Evolutionary conservation across 1,140 invertebrate genomes (phyloP).

Genomic region (Pissodes strobi): DNA sequence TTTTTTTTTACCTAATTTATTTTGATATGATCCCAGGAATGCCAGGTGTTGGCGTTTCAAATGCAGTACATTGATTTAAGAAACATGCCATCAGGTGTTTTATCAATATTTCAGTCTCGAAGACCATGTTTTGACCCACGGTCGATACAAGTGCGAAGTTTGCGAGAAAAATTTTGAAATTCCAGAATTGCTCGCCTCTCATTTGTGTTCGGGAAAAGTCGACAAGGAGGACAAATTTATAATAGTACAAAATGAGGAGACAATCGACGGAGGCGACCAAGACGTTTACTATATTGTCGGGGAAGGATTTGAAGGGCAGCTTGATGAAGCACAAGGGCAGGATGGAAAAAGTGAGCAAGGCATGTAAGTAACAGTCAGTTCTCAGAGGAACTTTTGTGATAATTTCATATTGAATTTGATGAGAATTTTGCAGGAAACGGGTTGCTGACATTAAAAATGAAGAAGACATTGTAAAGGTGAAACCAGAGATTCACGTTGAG

Average conservation of each 20-base stretch:
- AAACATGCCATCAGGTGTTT: not conserved
- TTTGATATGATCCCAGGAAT: too few relatives aligned
- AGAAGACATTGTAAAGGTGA: not conserved
- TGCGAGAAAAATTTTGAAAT: slow-evolving; percentile 40
- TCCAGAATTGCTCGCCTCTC: slow-evolving; percentile 23
- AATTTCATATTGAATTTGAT: too few relatives aligned
- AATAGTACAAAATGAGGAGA: slow-evolving; percentile 5
- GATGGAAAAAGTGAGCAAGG: slow-evolving; percentile 3
- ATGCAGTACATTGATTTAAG: not conserved
- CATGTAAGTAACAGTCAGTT: not conserved
- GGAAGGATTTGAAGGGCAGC: not conserved
- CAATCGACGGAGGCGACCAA: not conserved
- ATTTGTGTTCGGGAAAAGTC: slow-evolving; percentile 27
- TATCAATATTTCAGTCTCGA: slow-evolving; percentile 16
- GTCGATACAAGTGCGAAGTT: slow-evolving; percentile 29
- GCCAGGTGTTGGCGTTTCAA: too few relatives aligned
- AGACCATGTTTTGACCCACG: slow-evolving; percentile 33
- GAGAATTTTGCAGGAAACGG: too few relatives aligned
- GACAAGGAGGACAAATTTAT: not conserved
- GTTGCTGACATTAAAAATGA: slow-evolving; percentile 4
- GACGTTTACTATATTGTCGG: not conserved
- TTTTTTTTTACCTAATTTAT: too few relatives aligned
- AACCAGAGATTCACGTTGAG: slow-evolving; percentile 17
- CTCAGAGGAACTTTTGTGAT: too few relatives aligned
- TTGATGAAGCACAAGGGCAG: not conserved